Base-by-base conservation (phyloP, 2,888 invertebrate genomes). In the Choreutis nemorana region DNA sequence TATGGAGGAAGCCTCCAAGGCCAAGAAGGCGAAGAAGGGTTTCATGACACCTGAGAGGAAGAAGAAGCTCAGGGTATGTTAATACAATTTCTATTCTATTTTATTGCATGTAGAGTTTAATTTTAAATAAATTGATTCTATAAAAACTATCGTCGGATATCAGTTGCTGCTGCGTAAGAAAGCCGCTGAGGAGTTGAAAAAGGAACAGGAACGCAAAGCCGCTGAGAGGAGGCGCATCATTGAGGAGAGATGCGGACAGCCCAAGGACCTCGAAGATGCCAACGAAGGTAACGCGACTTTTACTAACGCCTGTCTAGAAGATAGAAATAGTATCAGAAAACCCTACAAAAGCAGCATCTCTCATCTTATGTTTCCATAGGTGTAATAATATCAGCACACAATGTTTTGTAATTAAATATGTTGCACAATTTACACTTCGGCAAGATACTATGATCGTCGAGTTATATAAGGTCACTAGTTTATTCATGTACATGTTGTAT, bases 1-100 rank as follows among this genome's bases (percentile, higher is more conserved):
- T 71, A 91, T 97, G 86, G 97, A 98, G 83, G 97, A 97, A 80
- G 95, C 96, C 81, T 94, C 96, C 77, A 94, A 94, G 75, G 94
- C 94, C 71, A 97, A 97, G 84, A 97, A 96, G 84, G 95, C 94
- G 72, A 98, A 98, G 91, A 98, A 97, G 84, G 98, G 98, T 87
- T 97, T 98, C 89, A 97, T 97, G 94, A 97, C 98, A 63, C 97
- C 97, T 41, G 97, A 98, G 83, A 95, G 98, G 83, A 98, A 98
- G 92, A 98, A 97, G 93, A 97, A 97, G 81, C 94, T 98, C 67
- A 91, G 97, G 87, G 97, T 97, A 67, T 84, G 90, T 83, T 14
- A 9, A 14, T n/a, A 23, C n/a, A 33, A 39, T 23, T 10, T 23
- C 4, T 15, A 25, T 24, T 15, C 13, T 32, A 22, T 20, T 24